Evolutionary conservation across 1,140 invertebrate species (phyloP).

Genomic region (Triops longicaudatus): DNA sequence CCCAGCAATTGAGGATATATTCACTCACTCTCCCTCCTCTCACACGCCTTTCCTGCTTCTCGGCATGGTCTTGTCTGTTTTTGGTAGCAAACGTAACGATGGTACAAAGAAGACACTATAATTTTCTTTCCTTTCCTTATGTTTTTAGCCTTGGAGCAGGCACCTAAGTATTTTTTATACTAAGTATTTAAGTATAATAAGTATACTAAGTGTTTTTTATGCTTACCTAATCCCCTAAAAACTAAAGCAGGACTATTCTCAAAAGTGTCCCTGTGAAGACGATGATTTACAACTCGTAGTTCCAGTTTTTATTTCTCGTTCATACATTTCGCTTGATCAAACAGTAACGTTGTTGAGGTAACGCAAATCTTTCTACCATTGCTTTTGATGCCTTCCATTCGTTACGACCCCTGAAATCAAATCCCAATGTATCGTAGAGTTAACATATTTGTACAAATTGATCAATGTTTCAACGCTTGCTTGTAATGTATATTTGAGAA

Average conservation of each 20-base stretch:
- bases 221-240: too few species aligned
- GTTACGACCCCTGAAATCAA: too few species aligned
- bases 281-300: too few species aligned
- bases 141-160: too few species aligned
- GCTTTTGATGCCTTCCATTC: neutral
- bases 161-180: too few species aligned
- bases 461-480: neutral
- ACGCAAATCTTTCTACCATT: neutral
- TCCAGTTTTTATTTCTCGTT: too few species aligned
- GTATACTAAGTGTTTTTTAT: too few species aligned
- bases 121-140: neutral
- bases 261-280: too few species aligned
- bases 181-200: too few species aligned
- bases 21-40: neutral
- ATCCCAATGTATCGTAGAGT: neutral
- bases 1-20: slow-evolving; percentile 1
- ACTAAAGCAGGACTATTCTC: too few species aligned
- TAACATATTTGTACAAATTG: neutral
- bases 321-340: too few species aligned
- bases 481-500: neutral
- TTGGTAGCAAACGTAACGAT: neutral
- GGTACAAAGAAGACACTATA: neutral
- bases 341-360: too few species aligned
- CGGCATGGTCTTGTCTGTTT: neutral
- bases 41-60: neutral